A percentile compares a stretch with the other conserved stretches of the same genome.
These are phyloP conservation scores for Dolichotis patagonum DNA, from an alignment of 2,113 vertebrate genomes.

Conservation along the genomic window DNA sequence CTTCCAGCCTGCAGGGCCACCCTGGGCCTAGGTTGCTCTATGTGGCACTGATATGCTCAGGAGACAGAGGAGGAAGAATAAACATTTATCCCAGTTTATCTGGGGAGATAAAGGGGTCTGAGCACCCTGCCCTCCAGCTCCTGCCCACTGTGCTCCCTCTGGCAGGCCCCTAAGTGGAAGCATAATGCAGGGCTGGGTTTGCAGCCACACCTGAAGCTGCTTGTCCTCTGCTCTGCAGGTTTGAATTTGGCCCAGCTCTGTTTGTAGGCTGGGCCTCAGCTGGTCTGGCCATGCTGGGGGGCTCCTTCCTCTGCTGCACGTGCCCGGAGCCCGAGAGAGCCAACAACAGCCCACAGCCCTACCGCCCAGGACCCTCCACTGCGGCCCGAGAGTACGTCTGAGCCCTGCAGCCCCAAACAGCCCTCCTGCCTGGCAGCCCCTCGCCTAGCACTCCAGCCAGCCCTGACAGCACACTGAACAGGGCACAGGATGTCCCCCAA, in stretches of 20 bases:
- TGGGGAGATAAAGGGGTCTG: not conserved
- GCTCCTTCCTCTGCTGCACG: constrained; percentile 96
- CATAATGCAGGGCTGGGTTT: not conserved
- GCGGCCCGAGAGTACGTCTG: constrained; percentile 96
- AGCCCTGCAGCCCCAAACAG: constrained; percentile 64
- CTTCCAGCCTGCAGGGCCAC: not conserved
- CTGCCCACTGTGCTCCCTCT: not conserved
- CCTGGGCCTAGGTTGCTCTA: no score
- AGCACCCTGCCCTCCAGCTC: not conserved
- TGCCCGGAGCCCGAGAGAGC: constrained; percentile 91
- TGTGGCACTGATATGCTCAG: not conserved
- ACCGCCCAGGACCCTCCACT: constrained; percentile 91
- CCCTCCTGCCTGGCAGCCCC: not conserved
- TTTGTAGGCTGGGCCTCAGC: constrained; percentile 96
- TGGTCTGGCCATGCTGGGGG: constrained; percentile 93
- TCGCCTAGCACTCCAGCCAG: not conserved
- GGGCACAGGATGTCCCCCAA: not conserved
- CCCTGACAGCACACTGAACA: not conserved
- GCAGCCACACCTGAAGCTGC: not conserved
- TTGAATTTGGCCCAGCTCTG: constrained; percentile 95
- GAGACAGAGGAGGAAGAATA: not conserved
- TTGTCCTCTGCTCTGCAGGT: constrained; percentile 85
- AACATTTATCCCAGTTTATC: not conserved
- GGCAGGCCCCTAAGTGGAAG: not conserved
- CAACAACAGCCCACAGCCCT: constrained; percentile 90